Base-by-base conservation (phyloP, 2,797 vertebrate species). In the Lates japonicus region DNA sequence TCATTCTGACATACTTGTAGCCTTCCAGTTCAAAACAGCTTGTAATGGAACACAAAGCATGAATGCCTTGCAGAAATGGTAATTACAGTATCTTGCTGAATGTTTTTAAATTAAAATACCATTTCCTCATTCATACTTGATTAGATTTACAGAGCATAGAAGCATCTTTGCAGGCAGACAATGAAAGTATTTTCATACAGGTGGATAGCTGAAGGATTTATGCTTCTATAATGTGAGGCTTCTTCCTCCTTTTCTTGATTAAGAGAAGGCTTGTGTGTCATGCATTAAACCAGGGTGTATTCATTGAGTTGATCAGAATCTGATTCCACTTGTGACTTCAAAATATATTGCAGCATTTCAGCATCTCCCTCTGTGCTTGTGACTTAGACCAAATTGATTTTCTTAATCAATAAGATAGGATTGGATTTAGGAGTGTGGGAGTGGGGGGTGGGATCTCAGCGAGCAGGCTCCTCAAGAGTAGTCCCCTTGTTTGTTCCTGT, bases 301-400 rank as follows among this genome's bases (percentile, higher is more conserved):
- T 78, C 19, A 17, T 75, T 31, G 10, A 44, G 49, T 74, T 81
- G 74, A 88, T 88, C 81, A 82, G 65, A 87, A 78, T 73, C 85
- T 70, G 46, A 83, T 88, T 84, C 46, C 65, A 77, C 66, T 85
- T 83, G 61, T 70, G 62, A 76, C 71, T 89, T 81, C 25, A 69
- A 78, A 92, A 91, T 91, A 74, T 80, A 87, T 90, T 89, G 82
- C 90, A 59, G 90, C 81, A 74, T 87, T 87, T 87, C 78, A 82
- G 68, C 78, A 52, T 88, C 84, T 91, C 88, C 82, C 76, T 87
- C 68, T 85, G 83, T 70, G 82, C 90, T 85, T 77, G 83, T 86
- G 90, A 89, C 89, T 92, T 80, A 57, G 88, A 80, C 81, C 69
- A 77, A 78, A 95, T 95, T 80, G 94, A 96, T 95, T 95, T 92